A percentile compares a stretch with the other conserved stretches of the same genome.
Conservation (phyloP, 2,113 vertebrate species). For the Lepidothrix coronata region DNA sequence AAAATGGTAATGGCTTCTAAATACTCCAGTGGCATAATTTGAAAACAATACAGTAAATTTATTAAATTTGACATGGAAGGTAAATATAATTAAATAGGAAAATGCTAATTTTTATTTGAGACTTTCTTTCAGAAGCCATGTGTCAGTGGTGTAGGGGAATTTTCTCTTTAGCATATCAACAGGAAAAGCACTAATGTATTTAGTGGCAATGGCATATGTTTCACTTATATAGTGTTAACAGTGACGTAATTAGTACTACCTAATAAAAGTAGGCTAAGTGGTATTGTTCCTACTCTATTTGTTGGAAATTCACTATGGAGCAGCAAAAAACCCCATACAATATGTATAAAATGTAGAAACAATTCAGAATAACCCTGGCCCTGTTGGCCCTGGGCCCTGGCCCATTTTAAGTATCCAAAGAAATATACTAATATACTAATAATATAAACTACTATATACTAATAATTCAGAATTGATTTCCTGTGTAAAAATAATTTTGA, state of each 20-base stretch:
- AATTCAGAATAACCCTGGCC: not conserved
- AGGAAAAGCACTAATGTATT: not conserved
- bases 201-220: not conserved
- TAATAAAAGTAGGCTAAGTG: not conserved
- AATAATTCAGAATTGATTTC: not conserved
- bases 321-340: not conserved
- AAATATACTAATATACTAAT: not conserved
- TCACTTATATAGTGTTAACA: not conserved
- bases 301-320: not conserved
- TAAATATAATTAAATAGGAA: not conserved
- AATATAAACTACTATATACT: too few relatives aligned
- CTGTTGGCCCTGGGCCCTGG: too few relatives aligned
- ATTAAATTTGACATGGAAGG: slow-evolving; percentile 4
- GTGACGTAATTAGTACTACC: not conserved
- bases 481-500: not conserved
- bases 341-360: not conserved
- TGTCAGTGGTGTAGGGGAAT: not conserved
- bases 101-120: not conserved
- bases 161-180: not conserved
- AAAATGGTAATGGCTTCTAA: not conserved
- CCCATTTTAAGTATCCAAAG: not conserved
- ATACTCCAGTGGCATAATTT: not conserved
- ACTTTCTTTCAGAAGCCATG: not conserved
- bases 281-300: not conserved
- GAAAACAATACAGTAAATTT: not conserved